Conservation (phyloP, 92 coral and sea anemone species). For the Epizoanthus scotinus region DNA sequence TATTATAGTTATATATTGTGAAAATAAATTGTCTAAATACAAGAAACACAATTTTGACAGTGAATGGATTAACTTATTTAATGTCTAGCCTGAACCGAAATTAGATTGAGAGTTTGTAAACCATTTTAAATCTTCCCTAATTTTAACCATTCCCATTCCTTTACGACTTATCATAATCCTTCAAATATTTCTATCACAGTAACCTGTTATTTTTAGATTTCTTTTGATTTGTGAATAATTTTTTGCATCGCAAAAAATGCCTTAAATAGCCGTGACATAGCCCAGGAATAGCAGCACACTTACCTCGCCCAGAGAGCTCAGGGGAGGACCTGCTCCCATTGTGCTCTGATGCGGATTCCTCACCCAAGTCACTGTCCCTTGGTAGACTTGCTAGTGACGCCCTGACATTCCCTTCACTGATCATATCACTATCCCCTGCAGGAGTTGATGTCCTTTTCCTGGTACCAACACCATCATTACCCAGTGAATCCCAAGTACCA, state of each 20-base stretch:
- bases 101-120: too few relatives aligned
- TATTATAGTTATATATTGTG: too few relatives aligned
- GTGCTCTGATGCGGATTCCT: constrained; percentile 52
- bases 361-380: constrained; percentile 47
- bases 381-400: constrained; percentile 39
- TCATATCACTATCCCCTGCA: constrained; percentile 38
- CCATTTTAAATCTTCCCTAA: too few relatives aligned
- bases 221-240: too few relatives aligned
- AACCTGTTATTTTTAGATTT: too few relatives aligned
- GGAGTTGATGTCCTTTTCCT: constrained; percentile 55
- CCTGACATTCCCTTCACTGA: constrained; percentile 36
- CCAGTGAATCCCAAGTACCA: constrained; percentile 4
- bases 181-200: too few relatives aligned
- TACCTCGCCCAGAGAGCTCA: constrained; percentile 65
- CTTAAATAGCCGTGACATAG: too few relatives aligned
- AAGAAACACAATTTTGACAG: background rate
- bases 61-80: too few relatives aligned
- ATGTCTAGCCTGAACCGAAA: too few relatives aligned
- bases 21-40: background rate
- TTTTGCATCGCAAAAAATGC: too few relatives aligned
- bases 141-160: too few relatives aligned
- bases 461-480: constrained; percentile 26
- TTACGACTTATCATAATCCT: too few relatives aligned
- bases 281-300: background rate
- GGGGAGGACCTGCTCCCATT: constrained; percentile 87